A percentile compares a stretch with the other conserved stretches of the same genome.
These are phyloP conservation scores for Hippocampus kuda DNA, from an alignment of 2,797 vertebrate species.

Conservation along the genomic window DNA sequence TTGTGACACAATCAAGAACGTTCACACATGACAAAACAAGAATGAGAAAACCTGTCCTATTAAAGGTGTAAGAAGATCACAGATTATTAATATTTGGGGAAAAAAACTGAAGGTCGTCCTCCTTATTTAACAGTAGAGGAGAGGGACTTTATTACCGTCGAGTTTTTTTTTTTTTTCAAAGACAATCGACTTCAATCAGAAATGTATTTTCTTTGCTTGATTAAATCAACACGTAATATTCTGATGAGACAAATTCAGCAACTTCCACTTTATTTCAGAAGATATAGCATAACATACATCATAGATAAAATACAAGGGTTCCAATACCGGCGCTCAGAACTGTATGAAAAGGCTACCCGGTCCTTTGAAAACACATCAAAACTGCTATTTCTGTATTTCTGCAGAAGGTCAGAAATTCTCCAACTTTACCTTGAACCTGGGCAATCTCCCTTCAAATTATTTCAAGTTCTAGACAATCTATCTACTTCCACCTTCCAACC, in stretches of 20 bases:
- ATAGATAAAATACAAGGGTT: not conserved
- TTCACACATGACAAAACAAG: no score
- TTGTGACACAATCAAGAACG: no score
- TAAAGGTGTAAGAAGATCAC: no score
- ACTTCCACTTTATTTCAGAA: not conserved
- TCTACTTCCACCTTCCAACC: conserved; percentile 5
- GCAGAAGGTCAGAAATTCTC: not conserved
- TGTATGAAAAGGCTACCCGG: not conserved
- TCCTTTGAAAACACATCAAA: not conserved
- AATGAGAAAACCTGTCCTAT: no score
- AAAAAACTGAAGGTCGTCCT: no score
- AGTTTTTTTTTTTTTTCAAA: not conserved
- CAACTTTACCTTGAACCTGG: not conserved
- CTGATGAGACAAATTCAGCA: not conserved
- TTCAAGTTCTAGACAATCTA: not conserved
- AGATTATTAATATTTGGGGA: no score
- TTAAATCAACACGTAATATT: not conserved
- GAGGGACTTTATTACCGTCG: not conserved
- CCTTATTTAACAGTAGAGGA: no score
- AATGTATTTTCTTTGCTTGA: not conserved
- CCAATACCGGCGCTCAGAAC: not conserved
- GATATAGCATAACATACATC: not conserved
- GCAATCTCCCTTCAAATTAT: conserved; percentile 1
- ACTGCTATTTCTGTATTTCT: not conserved
- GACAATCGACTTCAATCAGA: no score